Evolutionary conservation across 2,113 vertebrate genomes (phyloP).

Genomic region (Callospermophilus lateralis): DNA sequence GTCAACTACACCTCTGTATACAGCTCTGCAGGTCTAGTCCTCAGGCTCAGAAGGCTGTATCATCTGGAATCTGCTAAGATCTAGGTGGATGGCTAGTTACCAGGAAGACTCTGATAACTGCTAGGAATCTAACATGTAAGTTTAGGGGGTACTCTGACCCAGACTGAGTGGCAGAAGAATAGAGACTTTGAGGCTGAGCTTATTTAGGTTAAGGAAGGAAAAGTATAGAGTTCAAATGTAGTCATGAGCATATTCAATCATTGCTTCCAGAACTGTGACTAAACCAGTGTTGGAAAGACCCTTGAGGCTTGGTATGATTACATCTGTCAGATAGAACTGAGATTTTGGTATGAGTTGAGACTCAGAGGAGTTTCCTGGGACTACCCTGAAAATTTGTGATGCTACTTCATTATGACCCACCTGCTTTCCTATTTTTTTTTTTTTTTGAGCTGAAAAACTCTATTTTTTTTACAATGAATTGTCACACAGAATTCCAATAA

Average conservation of each 20-base stretch:
- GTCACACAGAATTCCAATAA: background rate
- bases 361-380: background rate
- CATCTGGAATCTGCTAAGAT: background rate
- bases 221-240: background rate
- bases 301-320: background rate
- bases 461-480: background rate
- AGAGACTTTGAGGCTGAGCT: background rate
- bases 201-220: background rate
- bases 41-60: background rate
- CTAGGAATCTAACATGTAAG: background rate
- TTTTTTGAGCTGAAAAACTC: background rate
- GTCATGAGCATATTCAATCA: background rate
- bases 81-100: background rate
- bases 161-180: background rate
- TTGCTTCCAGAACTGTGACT: background rate
- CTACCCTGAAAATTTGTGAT: background rate
- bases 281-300: background rate
- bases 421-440: background rate
- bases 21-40: background rate
- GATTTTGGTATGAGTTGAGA: background rate
- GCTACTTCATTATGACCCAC: background rate
- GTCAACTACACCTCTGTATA: background rate
- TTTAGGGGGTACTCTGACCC: background rate
- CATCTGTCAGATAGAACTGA: background rate
- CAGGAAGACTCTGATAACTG: background rate